Conservation (phyloP, 2,113 vertebrate genomes). For the Pseudorhombus dupliciocellatus region DNA sequence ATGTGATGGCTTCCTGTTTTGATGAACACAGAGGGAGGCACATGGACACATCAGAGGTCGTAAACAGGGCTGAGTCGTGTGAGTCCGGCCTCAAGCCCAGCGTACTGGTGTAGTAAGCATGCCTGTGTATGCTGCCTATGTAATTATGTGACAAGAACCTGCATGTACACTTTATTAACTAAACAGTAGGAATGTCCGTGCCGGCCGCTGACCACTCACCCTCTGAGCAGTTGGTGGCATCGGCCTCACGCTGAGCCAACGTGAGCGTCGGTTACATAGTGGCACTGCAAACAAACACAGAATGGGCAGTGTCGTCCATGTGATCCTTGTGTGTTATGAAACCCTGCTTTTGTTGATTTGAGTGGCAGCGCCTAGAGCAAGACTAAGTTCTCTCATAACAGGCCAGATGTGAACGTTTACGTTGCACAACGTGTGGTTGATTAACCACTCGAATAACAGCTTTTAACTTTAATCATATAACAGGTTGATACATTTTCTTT, state of each 20-base stretch:
- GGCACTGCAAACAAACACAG: conserved; percentile 67
- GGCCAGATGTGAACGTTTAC: too few relatives aligned
- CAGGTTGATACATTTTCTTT: too few relatives aligned
- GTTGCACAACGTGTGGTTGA: too few relatives aligned
- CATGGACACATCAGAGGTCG: conserved; percentile 9
- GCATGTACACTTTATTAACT: conserved; percentile 50
- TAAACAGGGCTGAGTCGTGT: conserved; percentile 24
- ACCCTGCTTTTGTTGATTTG: background rate
- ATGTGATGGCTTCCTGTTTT: conserved; percentile 49
- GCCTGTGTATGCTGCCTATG: conserved; percentile 51
- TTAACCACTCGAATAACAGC: too few relatives aligned
- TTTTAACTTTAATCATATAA: too few relatives aligned
- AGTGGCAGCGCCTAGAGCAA: too few relatives aligned
- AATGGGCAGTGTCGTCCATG: conserved; percentile 9
- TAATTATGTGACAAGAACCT: conserved; percentile 58
- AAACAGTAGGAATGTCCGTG: conserved; percentile 60
- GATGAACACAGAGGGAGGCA: background rate
- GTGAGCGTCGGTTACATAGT: conserved; percentile 5
- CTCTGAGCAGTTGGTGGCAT: conserved; percentile 37
- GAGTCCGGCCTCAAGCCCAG: conserved; percentile 38
- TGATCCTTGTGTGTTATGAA: conserved; percentile 33
- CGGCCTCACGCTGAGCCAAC: conserved; percentile 56
- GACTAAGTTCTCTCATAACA: too few relatives aligned
- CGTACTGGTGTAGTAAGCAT: conserved; percentile 27
- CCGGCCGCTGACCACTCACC: conserved; percentile 20